Evolutionary conservation across 2,113 vertebrate species (phyloP).

Genomic region (Cyanistes caeruleus): DNA sequence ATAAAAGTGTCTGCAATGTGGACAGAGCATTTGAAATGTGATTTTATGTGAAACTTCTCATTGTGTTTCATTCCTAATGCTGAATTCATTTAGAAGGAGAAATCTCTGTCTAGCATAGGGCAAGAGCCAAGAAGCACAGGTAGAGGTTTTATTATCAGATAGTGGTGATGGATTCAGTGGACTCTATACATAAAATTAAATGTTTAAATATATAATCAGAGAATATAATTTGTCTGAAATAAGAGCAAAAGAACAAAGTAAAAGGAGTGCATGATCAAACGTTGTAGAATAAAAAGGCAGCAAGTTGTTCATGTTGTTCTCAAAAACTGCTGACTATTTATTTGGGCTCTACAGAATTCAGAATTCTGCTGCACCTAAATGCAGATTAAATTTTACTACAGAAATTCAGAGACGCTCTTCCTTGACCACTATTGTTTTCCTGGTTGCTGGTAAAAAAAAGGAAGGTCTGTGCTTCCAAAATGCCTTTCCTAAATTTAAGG

Average conservation of each 20-base stretch:
- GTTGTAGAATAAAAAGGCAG: not conserved
- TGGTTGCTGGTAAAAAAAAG: fast-evolving
- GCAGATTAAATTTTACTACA: not conserved
- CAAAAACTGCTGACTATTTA: not conserved
- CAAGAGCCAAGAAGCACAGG: not conserved
- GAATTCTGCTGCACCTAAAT: not conserved
- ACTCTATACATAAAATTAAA: not conserved
- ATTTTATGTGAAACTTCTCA: not conserved
- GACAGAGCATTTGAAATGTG: not conserved
- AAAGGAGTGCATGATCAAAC: not conserved
- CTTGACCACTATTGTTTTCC: not conserved
- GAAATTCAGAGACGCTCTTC: not conserved
- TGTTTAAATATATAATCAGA: not conserved
- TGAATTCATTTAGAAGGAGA: not conserved
- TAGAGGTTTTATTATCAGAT: not conserved
- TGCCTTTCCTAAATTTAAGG: not conserved
- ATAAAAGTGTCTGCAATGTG: not conserved
- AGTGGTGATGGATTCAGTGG: not conserved
- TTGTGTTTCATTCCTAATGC: not conserved
- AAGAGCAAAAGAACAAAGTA: not conserved
- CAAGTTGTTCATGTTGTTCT: not conserved
- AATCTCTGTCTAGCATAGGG: not conserved
- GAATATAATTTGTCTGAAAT: not conserved
- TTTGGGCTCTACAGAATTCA: not conserved
- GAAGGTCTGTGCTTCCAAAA: not conserved